Conservation (phyloP, 2,113 vertebrate genomes). For the Seriola quinqueradiata region DNA sequence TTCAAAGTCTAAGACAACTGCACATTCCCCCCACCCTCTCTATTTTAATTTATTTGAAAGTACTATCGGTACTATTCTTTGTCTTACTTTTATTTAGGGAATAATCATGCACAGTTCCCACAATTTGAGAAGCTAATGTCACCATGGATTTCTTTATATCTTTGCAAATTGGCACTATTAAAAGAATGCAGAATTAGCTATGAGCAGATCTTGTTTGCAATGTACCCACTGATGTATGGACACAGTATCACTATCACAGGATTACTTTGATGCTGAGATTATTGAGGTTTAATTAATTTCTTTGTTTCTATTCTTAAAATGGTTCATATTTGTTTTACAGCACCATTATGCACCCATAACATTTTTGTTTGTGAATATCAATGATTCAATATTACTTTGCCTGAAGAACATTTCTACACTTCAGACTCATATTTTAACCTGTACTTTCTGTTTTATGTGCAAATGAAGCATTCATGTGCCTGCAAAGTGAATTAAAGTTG, state of each 20-base stretch:
- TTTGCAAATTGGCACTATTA: neutral
- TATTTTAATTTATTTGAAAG: neutral
- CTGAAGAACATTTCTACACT: neutral
- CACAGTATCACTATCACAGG: too few relatives aligned
- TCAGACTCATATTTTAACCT: neutral
- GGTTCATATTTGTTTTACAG: neutral
- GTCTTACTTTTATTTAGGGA: neutral
- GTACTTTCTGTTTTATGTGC: conserved; percentile 1
- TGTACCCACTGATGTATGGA: too few relatives aligned
- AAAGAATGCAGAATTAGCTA: neutral
- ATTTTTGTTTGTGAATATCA: neutral
- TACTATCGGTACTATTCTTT: neutral
- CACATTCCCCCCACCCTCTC: neutral
- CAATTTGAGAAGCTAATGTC: neutral
- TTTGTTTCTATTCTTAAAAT: neutral
- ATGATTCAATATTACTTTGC: neutral
- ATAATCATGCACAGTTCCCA: neutral
- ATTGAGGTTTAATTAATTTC: neutral
- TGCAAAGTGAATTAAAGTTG: conserved; percentile 42
- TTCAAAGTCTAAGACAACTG: neutral
- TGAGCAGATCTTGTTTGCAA: neutral
- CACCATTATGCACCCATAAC: neutral
- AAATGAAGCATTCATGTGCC: conserved; percentile 1
- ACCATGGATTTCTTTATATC: neutral
- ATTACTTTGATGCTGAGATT: too few relatives aligned